Evolutionary conservation across 2,113 vertebrate genomes (phyloP).

Genomic region (Erinaceus europaeus): DNA sequence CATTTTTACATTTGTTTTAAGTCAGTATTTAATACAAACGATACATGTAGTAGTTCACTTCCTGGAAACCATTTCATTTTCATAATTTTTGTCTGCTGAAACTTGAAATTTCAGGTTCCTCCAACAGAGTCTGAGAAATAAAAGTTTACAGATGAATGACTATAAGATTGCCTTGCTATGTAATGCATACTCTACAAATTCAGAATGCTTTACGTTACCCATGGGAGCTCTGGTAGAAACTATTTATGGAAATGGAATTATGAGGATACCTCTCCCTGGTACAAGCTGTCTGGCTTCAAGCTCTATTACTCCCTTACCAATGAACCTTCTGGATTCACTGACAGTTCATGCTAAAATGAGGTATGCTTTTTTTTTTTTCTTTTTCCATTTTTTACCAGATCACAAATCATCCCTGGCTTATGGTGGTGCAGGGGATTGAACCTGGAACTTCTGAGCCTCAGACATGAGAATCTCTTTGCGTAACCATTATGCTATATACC

Average conservation of each 20-base stretch:
- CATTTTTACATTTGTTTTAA: neutral
- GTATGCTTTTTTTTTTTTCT: slow-evolving; percentile 82
- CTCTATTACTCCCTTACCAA: slow-evolving; percentile 94
- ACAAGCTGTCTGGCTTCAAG: slow-evolving; percentile 95
- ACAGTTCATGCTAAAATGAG: slow-evolving; percentile 99
- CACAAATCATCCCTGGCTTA: too few species aligned
- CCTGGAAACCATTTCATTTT: slow-evolving; percentile 43
- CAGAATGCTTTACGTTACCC: slow-evolving; percentile 96
- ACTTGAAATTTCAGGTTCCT: slow-evolving; percentile 87
- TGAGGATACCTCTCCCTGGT: slow-evolving; percentile 93
- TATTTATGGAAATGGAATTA: slow-evolving; percentile 95
- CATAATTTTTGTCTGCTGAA: slow-evolving; percentile 21
- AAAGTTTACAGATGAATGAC: slow-evolving; percentile 96
- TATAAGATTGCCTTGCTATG: slow-evolving; percentile 98
- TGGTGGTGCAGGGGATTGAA: too few species aligned
- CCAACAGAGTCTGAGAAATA: slow-evolving; percentile 96
- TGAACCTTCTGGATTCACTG: slow-evolving; percentile 98
- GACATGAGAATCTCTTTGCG: too few species aligned
- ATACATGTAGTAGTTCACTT: too few species aligned
- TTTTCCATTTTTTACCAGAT: too few species aligned
- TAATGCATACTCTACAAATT: slow-evolving; percentile 98
- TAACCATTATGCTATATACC: too few species aligned
- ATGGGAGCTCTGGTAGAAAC: slow-evolving; percentile 99
- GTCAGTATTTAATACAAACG: too few species aligned
- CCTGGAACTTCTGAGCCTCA: too few species aligned